Conservation (phyloP, 2,797 vertebrate species). For the Cetoscarus ocellatus region DNA sequence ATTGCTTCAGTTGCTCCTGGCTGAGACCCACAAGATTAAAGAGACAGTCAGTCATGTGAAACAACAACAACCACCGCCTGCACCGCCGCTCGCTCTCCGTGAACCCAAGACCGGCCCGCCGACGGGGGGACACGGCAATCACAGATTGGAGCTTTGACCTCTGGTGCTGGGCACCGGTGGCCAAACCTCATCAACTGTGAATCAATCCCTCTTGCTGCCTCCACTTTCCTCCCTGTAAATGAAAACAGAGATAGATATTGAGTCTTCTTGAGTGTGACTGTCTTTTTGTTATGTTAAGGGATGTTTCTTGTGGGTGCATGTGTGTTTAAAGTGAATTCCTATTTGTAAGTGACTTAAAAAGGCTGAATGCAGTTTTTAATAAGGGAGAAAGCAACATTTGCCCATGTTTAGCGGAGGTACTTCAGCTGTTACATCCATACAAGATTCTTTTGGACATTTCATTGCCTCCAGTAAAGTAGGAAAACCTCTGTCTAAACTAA, state of each 20-base stretch:
- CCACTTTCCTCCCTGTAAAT: not conserved
- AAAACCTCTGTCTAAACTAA: constrained; percentile 2
- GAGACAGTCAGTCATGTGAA: constrained; percentile 45
- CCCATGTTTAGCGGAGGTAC: not conserved
- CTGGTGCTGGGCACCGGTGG: not conserved
- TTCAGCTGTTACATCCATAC: not conserved
- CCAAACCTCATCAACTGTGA: constrained; percentile 27
- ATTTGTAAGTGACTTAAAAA: constrained; percentile 1
- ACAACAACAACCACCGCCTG: constrained; percentile 14
- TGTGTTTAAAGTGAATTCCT: constrained; percentile 12
- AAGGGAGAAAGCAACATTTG: not conserved
- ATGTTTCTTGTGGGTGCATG: not conserved
- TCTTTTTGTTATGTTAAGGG: not conserved
- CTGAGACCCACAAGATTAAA: constrained; percentile 34
- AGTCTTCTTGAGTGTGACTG: constrained; percentile 26
- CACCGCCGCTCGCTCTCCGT: not conserved
- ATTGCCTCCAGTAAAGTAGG: not conserved
- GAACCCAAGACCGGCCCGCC: not conserved
- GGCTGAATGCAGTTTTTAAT: constrained; percentile 5
- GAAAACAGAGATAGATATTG: constrained; percentile 20
- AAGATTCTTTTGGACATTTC: not conserved
- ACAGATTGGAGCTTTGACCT: constrained; percentile 11
- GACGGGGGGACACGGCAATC: no score
- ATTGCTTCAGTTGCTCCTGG: constrained; percentile 30
- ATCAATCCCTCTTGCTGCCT: constrained; percentile 7